phyloP scores from a whole-genome alignment of 2,797 vertebrate genomes.

The Falco naumanni region DNA sequence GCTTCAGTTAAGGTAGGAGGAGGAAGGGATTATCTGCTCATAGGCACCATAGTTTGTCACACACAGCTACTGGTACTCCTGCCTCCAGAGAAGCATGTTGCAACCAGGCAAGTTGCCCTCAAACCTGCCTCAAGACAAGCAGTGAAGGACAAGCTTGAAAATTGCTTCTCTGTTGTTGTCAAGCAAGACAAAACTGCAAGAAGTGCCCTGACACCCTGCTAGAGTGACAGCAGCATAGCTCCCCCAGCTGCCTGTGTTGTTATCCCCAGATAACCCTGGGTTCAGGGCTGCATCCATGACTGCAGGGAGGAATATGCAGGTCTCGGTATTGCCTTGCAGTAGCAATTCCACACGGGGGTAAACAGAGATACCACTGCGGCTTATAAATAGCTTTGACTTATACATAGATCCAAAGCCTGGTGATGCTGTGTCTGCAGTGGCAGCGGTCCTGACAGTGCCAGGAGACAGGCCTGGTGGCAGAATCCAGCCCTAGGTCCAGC shows the following conservation, averaged over 20 bases:
- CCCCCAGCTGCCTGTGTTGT: neutral
- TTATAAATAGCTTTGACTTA: neutral
- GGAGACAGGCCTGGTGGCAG: neutral
- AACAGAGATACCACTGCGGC: neutral
- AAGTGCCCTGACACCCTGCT: neutral
- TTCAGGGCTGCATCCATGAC: neutral
- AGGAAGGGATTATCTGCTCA: neutral
- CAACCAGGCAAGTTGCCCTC: neutral
- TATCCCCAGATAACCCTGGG: neutral
- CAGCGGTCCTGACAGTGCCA: neutral
- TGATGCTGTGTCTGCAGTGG: neutral
- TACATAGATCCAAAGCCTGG: neutral
- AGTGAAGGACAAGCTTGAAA: neutral
- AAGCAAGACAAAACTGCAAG: neutral
- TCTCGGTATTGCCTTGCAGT: neutral
- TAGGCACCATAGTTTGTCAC: neutral
- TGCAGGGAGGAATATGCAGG: neutral
- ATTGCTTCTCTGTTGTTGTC: neutral
- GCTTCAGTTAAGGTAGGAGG: neutral
- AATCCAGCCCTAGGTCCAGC: neutral
- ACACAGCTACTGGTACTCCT: neutral
- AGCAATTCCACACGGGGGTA: neutral
- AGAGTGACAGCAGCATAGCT: fast-evolving
- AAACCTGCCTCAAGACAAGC: neutral
- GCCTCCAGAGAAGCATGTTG: neutral